Conservation (phyloP, 2,888 invertebrate species). For the Pristionchus exspectatus region DNA sequence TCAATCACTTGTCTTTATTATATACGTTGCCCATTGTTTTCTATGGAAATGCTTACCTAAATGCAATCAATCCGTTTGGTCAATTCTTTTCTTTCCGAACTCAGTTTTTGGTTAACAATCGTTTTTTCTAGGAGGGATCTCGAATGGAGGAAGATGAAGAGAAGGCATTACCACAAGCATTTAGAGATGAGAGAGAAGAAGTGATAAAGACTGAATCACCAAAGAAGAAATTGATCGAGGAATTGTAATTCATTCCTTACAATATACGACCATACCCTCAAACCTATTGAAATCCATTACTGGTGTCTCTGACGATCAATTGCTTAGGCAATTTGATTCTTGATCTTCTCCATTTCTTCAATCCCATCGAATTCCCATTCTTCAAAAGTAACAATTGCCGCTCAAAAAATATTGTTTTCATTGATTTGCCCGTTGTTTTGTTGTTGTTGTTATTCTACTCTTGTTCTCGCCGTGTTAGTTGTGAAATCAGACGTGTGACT, state of each 20-base stretch:
- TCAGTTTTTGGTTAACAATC: neutral
- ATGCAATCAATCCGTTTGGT: too few relatives aligned
- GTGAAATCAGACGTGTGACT: slow-evolving; percentile 40
- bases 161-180: slow-evolving; percentile 29
- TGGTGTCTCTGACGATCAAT: slow-evolving; percentile 49
- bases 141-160: slow-evolving; percentile 40
- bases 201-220: slow-evolving; percentile 4
- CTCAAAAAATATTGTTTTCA: neutral
- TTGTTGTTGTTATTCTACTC: neutral
- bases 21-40: neutral
- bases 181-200: slow-evolving; percentile 32
- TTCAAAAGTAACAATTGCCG: too few relatives aligned
- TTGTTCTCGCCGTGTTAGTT: neutral
- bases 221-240: slow-evolving; percentile 57
- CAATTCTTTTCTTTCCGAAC: neutral
- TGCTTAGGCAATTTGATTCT: neutral
- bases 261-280: too few relatives aligned
- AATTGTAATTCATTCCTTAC: slow-evolving; percentile 48
- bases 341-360: neutral
- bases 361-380: neutral
- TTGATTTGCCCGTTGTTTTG: neutral
- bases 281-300: neutral
- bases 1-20: neutral
- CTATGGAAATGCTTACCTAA: neutral
- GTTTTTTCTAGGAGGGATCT: slow-evolving; percentile 23